Evolutionary conservation across 2,113 vertebrate species (phyloP).

Genomic region (Cygnus atratus): DNA sequence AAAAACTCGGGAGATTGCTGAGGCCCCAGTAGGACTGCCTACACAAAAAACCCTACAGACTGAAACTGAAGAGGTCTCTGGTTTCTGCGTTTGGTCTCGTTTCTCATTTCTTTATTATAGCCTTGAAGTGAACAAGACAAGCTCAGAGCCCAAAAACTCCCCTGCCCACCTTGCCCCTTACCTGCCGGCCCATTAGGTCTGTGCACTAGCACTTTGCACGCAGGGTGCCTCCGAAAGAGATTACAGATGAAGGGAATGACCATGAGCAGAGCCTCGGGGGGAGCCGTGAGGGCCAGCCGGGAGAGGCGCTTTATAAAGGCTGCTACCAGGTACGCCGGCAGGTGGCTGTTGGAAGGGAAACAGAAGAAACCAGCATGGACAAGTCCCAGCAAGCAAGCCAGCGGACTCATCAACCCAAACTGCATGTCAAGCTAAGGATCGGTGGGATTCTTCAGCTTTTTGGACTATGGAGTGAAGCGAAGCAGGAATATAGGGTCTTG

Average conservation of each 20-base stretch:
- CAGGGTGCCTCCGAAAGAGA: conserved; percentile 90
- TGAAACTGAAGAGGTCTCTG: not conserved
- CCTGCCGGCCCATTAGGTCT: conserved; percentile 68
- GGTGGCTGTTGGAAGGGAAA: conserved; percentile 77
- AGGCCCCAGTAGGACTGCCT: not conserved
- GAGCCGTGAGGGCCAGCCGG: conserved; percentile 87
- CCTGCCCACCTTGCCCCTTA: not conserved
- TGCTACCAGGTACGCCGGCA: conserved; percentile 92
- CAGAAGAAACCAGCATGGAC: not conserved
- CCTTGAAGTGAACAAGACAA: not conserved
- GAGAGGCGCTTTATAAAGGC: conserved; percentile 92
- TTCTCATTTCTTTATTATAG: not conserved
- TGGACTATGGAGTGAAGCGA: not conserved
- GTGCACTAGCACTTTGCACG: conserved; percentile 88
- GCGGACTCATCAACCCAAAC: not conserved
- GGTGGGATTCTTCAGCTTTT: not conserved
- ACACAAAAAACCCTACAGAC: not conserved
- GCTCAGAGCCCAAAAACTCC: not conserved
- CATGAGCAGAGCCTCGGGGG: conserved; percentile 87
- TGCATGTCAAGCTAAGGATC: rapidly evolving
- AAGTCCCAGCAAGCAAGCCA: not conserved
- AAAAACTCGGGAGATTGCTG: not conserved
- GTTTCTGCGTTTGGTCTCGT: not conserved
- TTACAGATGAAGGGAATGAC: conserved; percentile 93
- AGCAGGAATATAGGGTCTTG: not conserved